Base-by-base conservation (phyloP, 1,140 invertebrate genomes). In the Trichogramma pretiosum region DNA sequence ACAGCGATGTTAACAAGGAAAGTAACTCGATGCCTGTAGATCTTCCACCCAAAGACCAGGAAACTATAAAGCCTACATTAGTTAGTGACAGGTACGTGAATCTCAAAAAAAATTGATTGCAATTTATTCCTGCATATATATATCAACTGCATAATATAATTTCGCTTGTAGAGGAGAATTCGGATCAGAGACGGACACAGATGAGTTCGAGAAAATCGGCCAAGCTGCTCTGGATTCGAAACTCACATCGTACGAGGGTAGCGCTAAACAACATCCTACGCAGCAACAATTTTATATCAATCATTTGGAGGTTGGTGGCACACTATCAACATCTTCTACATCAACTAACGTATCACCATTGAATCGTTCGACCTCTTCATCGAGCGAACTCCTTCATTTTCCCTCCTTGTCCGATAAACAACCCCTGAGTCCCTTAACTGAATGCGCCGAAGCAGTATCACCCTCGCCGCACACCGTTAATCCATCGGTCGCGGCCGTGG, bases 101-200 rank as follows among this genome's bases (percentile, higher is more conserved):
- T 22, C 40, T 30, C 5, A 21, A 44, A 9, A 9, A 9, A 28
- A 10, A 46, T 24, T 11, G 32, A 50, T 22, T 43, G 24, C 5
- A 28, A 28, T 28, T 28, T 28, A 11, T 7, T 7, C 5, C 5
- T 28, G 24, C 11, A 35, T 39, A 4, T n/a, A 8, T 10, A 34
- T 37, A 5, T 8, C 21, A 39, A 26, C 7, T 39, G 22, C 22
- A 10, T 46, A 21, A 35, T 22, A n/a, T 37, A 19, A 48, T 50
- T 53, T 55, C n/a, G 41, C 51, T 66, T 48, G 23, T 58, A 74
- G 57, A 62, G 82, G 79, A 57, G 81, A 77, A 37, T 83, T 81
- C 55, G 85, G 87, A 59, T 88, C 84, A 5, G 85, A 87, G 70
- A 85, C 83, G 0, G 85, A 89, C 56, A 84, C 83, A 0, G 84